Base-by-base conservation (phyloP, 1,140 invertebrate species). In the Ceratosolen solmsi region DNA sequence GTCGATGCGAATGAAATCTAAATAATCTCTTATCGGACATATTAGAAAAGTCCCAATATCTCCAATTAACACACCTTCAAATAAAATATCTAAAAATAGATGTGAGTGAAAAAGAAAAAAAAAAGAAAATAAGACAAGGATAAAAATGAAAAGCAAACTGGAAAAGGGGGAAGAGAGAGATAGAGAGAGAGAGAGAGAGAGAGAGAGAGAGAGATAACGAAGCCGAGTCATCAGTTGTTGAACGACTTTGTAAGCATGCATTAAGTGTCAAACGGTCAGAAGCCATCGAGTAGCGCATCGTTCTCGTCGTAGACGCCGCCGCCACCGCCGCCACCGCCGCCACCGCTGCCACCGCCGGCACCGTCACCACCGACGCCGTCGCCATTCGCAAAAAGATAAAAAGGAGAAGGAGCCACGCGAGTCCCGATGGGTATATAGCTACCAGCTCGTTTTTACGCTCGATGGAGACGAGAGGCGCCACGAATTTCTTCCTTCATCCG, bases 201-300 rank as follows among this genome's bases (percentile, higher is more conserved):
- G 41, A 13, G 5, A 46, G 41, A 46, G 60, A 27, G 60, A 70
- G 25, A 15, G 70, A 60, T 76, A 60, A 76, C 13, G 73, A 54
- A 60, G 2, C 1, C 73, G 56, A 56, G 73, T 60, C 33, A 46
- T 25, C 56, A 20, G 56, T 60, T 60, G 54, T 46, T 60, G 56
- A 60, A 76, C 56, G 73, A 76, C 54, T 60, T 41, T 76, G 54
- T 76, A 76, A 41, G 73, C n/a, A 49, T n/a, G n/a, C 41, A 49
- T 77, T 49, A 77, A 63, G 58, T 77, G 75, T 77, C 58, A 65
- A 77, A 77, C 17, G 75, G 38, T 65, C 58, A 49, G 58, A 27
- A 33, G n/a, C 36, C 13, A 33, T 77, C 27, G 73, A 60, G 36
- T 25, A 56, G 46, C 30, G 20, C 7, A 73, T 27, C 9, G 49